Evolutionary conservation across 2,888 invertebrate species (phyloP), one percentile per base, ranked within the genome.

Genomic region (Beris chalybata): DNA sequence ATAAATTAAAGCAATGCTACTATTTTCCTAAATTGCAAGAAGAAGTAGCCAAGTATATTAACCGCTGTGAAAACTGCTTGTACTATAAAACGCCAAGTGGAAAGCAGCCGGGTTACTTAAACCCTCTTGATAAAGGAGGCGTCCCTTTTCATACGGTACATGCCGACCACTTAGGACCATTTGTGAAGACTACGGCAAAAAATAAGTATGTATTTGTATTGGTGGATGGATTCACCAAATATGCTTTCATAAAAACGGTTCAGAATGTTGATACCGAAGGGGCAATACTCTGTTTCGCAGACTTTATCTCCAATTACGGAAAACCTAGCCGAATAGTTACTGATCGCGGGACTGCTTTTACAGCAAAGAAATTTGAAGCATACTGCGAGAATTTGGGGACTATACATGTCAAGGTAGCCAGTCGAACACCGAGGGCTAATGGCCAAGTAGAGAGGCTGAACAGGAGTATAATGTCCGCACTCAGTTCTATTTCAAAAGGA

Each of bases 281-380:
- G 4, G n/a, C 56, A 55, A n/a, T 55, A 43, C n/a, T 55, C 12
- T 55, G 56, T 55, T 55, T 55, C 4, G 12, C 12, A 29, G 70
- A 70, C n/a, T n/a, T n/a, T n/a, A n/a, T n/a, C n/a, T n/a, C 69
- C n/a, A 52, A 71, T 68, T 71, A 72, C 53, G 71, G 71, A 6
- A 71, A 64, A 32, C 71, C 71, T 29, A 63, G 57, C 43, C 54
- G 69, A 50, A 58, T 73, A 7, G 71, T 73, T 52, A 66, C 68
- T 5, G 71, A 73, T 67, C 61, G 70, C 38, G 71, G 72, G 2
- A 68, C 71, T 1, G 72, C 71, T 3, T 73, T 66, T 64, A 71
- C 68, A 2, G 65, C 71, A 1, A 38, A 65, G 7, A 43, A 29
- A 15, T 71, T 71, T 56, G 61, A 68, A 57, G 32, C 64, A 5